Evolutionary conservation across 2,888 invertebrate genomes (phyloP).

Genomic region (Lepidocyrtinus sp.): DNA sequence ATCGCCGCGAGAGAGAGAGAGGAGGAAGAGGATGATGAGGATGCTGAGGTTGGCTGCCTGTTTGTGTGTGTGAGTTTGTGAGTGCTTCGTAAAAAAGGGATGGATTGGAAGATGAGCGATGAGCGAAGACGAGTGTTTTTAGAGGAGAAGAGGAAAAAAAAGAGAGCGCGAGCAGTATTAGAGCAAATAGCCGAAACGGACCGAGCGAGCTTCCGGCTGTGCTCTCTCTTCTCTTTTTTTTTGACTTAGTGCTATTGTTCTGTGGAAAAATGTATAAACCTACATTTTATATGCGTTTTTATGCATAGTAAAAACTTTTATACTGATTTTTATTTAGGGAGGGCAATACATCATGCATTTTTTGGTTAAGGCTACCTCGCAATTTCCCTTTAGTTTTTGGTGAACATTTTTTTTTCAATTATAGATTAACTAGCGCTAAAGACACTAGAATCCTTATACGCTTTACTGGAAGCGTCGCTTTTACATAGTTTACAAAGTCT

Average conservation of each 20-base stretch:
- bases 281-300: not conserved
- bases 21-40: conserved; percentile 42
- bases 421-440: conserved; percentile 1
- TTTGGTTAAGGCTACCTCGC: not conserved
- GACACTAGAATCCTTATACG: not conserved
- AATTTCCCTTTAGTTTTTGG: not conserved
- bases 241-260: conserved; percentile 12
- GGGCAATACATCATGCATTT: not conserved
- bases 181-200: conserved; percentile 62
- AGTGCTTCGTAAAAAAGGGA: conserved; percentile 14
- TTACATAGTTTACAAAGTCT: too few relatives aligned
- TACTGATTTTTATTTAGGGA: not conserved
- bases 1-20: conserved; percentile 23
- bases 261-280: not conserved
- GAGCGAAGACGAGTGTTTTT: conserved; percentile 48
- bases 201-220: conserved; percentile 66
- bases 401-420: conserved; percentile 6
- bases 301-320: not conserved
- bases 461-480: not conserved
- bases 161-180: conserved; percentile 56
- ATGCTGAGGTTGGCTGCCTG: conserved; percentile 48
- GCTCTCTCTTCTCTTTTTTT: conserved; percentile 12
- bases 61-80: conserved; percentile 23
- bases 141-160: conserved; percentile 39
- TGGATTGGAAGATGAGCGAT: conserved; percentile 59